Percentiles rank a stretch among this genome's conserved stretches.
phyloP scores from a whole-genome alignment of 2,888 invertebrate genomes.

The Maniola hyperantus region DNA sequence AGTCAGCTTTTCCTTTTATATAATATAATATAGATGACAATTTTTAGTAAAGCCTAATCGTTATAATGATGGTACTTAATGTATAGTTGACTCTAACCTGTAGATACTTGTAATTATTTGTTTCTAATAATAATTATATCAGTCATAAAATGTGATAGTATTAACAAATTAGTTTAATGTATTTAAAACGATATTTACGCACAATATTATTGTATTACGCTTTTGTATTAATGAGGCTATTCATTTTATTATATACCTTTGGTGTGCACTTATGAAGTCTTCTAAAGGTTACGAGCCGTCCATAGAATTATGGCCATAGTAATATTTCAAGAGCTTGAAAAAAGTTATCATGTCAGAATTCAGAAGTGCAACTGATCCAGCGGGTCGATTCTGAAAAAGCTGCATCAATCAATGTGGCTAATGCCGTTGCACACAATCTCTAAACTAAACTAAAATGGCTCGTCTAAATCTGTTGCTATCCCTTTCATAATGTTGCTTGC shows the following conservation, averaged over 20 bases:
- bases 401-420: too few relatives aligned
- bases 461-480: too few relatives aligned
- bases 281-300: not conserved
- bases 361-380: too few relatives aligned
- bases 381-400: too few relatives aligned
- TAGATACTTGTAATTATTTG: not conserved
- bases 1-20: too few relatives aligned
- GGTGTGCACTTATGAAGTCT: not conserved
- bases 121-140: not conserved
- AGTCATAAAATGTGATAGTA: conserved; percentile 10
- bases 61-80: not conserved
- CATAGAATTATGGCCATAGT: too few relatives aligned
- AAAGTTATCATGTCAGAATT: too few relatives aligned
- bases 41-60: too few relatives aligned
- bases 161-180: not conserved
- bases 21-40: too few relatives aligned
- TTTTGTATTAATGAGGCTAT: not conserved
- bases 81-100: not conserved
- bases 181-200: conserved; percentile 1
- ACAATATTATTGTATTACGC: not conserved
- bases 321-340: not conserved
- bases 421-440: too few relatives aligned
- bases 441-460: too few relatives aligned
- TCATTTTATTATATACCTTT: not conserved
- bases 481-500: too few relatives aligned